These are phyloP conservation scores for Saturnia pavonia DNA, from an alignment of 2,888 invertebrate genomes.

Conservation along the genomic window DNA sequence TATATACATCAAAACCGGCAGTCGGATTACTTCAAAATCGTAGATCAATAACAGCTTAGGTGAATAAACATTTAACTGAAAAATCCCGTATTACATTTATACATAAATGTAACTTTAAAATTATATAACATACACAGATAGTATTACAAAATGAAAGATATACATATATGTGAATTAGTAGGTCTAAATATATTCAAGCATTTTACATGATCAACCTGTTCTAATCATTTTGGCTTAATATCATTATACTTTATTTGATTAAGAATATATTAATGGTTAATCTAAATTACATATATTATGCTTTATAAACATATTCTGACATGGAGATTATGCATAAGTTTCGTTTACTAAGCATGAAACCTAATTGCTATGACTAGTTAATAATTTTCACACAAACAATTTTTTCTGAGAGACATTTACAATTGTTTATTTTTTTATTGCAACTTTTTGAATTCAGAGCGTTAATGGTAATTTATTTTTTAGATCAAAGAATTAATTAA, in stretches of 20 bases:
- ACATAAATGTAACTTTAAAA: neutral
- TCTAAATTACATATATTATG: neutral
- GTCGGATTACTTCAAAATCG: neutral
- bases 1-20: slow-evolving; percentile 5
- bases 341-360: neutral
- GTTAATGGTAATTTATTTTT: no score
- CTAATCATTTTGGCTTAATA: neutral
- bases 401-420: neutral
- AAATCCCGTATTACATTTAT: neutral
- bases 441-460: no score
- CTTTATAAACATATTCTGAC: no score
- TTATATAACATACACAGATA: neutral
- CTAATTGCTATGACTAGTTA: neutral
- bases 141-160: neutral
- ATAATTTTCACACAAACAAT: neutral
- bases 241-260: neutral
- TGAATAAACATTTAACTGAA: neutral
- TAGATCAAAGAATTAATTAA: no score
- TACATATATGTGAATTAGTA: neutral
- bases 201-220: neutral
- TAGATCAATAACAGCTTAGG: neutral
- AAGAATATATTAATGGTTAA: neutral
- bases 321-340: neutral
- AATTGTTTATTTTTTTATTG: neutral
- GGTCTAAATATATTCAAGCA: neutral